Percentiles rank a stretch among this genome's conserved stretches.
Evolutionary conservation across 2,888 invertebrate species (phyloP).

Genomic region (Hetaerina titia): DNA sequence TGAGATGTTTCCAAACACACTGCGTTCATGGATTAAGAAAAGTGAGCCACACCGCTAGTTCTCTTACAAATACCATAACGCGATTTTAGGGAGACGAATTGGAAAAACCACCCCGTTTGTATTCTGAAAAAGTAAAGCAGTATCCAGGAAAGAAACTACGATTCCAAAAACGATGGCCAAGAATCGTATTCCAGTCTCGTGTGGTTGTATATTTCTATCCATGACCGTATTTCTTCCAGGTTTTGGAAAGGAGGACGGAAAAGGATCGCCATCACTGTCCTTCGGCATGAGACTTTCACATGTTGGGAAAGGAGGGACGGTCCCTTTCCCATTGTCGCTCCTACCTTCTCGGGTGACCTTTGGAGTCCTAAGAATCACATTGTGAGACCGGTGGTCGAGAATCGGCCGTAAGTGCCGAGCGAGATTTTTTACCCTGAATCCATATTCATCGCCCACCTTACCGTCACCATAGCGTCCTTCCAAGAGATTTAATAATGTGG

Average conservation of each 20-base stretch:
- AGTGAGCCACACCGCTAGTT: too few species aligned
- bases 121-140: too few species aligned
- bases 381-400: not conserved
- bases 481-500: not conserved
- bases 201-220: not conserved
- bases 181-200: not conserved
- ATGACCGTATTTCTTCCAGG: not conserved
- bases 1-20: too few species aligned
- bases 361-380: not conserved
- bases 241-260: not conserved
- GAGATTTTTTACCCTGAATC: not conserved
- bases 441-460: slow-evolving; percentile 20
- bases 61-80: too few species aligned
- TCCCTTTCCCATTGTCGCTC: not conserved
- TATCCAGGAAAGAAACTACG: not conserved
- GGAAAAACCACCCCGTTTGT: too few species aligned
- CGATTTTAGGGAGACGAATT: too few species aligned
- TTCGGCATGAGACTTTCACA: not conserved
- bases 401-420: not conserved
- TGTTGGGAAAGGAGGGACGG: not conserved
- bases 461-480: not conserved
- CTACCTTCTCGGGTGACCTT: not conserved
- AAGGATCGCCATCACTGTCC: not conserved
- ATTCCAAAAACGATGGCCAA: not conserved
- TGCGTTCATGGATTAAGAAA: too few species aligned